Evolutionary conservation across 2,888 invertebrate genomes (phyloP).

Genomic region (Platycnemis pennipes): DNA sequence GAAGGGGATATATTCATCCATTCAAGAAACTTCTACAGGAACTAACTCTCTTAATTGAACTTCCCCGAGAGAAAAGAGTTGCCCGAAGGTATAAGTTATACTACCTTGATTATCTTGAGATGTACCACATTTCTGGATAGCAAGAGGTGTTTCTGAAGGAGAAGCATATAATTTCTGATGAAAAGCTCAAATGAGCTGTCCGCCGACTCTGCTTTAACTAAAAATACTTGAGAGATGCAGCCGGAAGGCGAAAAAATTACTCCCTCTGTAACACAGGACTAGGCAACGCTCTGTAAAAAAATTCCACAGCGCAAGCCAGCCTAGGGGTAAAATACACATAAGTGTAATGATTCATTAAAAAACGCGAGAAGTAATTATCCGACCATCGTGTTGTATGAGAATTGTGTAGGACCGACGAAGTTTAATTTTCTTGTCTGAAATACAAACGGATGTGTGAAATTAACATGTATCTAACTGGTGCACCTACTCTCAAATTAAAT

Average conservation of each 20-base stretch:
- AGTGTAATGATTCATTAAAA: too few species aligned
- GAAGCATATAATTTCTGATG: not conserved
- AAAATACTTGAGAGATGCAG: not conserved
- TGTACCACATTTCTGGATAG: not conserved
- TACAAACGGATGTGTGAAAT: too few species aligned
- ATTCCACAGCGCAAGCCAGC: too few species aligned
- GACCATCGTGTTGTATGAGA: too few species aligned
- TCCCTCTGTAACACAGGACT: too few species aligned
- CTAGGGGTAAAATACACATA: too few species aligned
- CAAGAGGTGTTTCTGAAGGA: not conserved
- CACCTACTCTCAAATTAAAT: too few species aligned
- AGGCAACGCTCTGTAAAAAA: too few species aligned
- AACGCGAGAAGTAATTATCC: too few species aligned
- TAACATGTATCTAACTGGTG: too few species aligned
- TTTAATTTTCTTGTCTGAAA: too few species aligned
- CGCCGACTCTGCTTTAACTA: not conserved
- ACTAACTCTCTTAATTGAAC: not conserved
- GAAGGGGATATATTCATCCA: not conserved
- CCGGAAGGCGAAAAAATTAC: not conserved
- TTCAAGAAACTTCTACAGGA: not conserved
- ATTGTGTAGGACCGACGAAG: too few species aligned
- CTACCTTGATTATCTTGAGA: not conserved
- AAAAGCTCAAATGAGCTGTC: not conserved
- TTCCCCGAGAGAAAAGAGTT: not conserved
- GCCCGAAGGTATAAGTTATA: not conserved